Conservation (phyloP, 2,113 vertebrate species). For the Amazona guildingii region DNA sequence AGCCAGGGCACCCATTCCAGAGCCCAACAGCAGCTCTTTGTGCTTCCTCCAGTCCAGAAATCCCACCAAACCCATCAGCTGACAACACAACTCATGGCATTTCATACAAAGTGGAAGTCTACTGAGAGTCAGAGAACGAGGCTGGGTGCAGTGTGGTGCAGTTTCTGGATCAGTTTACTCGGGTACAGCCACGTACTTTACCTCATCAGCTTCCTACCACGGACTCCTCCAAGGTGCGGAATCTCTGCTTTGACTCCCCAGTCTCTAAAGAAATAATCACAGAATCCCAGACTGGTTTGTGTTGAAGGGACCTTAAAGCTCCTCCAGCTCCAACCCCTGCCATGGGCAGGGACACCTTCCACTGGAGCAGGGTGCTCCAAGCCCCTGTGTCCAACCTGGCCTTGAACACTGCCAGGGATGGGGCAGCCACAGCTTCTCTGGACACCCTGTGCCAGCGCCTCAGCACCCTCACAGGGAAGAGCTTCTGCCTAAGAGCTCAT, state of each 20-base stretch:
- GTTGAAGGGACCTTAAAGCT: background rate
- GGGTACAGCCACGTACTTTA: fast-evolving
- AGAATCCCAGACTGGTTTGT: background rate
- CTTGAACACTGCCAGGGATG: background rate
- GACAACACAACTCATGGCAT: background rate
- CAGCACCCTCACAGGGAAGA: background rate
- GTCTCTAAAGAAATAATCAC: background rate
- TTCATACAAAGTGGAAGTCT: background rate
- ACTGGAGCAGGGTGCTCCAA: background rate
- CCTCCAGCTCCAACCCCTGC: background rate
- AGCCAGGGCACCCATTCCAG: background rate
- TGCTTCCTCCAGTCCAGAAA: background rate
- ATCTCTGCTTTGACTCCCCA: background rate
- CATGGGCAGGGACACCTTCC: background rate
- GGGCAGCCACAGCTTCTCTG: no score
- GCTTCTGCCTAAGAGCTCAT: background rate
- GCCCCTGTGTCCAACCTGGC: background rate
- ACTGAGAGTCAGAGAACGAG: background rate
- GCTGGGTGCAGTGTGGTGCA: background rate
- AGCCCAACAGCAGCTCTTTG: background rate
- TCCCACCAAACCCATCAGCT: background rate
- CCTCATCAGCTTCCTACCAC: background rate
- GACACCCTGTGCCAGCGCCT: no score
- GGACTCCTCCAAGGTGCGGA: background rate
- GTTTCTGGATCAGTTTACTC: background rate